Base-by-base conservation (phyloP, 2,113 vertebrate genomes). In the Passer montanus region DNA sequence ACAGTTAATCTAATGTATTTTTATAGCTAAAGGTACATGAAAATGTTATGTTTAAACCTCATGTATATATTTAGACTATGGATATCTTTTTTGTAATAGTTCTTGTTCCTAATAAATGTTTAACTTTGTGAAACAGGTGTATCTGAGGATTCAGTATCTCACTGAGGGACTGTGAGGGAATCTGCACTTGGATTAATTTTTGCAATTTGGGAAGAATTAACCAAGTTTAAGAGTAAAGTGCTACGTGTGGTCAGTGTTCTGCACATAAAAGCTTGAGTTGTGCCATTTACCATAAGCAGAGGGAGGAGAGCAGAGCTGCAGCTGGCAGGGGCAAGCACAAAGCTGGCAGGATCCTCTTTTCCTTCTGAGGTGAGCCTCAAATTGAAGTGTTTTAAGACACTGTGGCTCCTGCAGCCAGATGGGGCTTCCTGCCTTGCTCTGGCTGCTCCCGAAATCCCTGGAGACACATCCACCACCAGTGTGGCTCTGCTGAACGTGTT, bases 1-100 rank as follows among this genome's bases (percentile, higher is more conserved):
- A 80, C 96, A 97, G 95, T 97, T 98, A 98, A 97, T 98, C 97
- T 96, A 97, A 97, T 96, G 97, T 98, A 98, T 98, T 98, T 98
- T 98, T 98, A 97, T 98, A 98, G 97, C 93, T 97, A 94, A 98
- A 96, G 97, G 97, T 98, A 98, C 95, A 93, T 96, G 96, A 97
- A 98, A 97, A 97, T 95, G 87, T 79, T 97, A 97, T 76, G 87
- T 97, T 96, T 97, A 97, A 98, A 96, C 97, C 96, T 97, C 97
- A 97, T 97, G 97, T 97, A 97, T 97, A 98, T 98, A 98, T 98
- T 96, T 98, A 98, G 97, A 97, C 96, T 91, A 96, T 92, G 89
- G 63, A 90, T 97, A 96, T 95, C 97, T 97, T 94, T 89, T 95
- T 96, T 98, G 89, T 97, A 96, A 95, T 90, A 97, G 97, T 81